phyloP scores from a whole-genome alignment of 2,797 vertebrate genomes.

The Sebastes oblongus region DNA sequence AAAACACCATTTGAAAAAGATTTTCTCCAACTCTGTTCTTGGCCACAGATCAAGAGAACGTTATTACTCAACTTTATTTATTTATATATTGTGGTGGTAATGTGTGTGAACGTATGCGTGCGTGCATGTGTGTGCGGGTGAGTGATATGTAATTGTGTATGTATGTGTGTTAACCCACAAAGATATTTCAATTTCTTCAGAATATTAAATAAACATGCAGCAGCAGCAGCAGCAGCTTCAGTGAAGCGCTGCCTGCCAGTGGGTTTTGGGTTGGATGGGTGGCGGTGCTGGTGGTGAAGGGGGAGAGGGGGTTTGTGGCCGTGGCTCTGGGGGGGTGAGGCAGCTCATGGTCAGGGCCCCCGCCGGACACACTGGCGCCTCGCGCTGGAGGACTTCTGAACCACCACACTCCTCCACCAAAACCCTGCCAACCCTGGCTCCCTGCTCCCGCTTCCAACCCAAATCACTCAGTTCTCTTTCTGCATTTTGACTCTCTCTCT shows the following conservation, averaged over 20 bases:
- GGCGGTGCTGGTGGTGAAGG: slow-evolving; percentile 77
- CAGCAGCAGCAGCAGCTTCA: slow-evolving; percentile 81
- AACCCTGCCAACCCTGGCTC: slow-evolving; percentile 85
- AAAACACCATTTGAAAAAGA: slow-evolving; percentile 82
- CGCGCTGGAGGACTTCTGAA: slow-evolving; percentile 91
- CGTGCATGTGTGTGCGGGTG: slow-evolving; percentile 49
- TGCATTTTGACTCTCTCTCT: slow-evolving; percentile 56
- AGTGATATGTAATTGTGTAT: slow-evolving; percentile 71
- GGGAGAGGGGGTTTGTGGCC: slow-evolving; percentile 79
- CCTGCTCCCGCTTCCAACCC: slow-evolving; percentile 74
- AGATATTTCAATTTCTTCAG: slow-evolving; percentile 90
- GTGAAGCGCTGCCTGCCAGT: slow-evolving; percentile 82
- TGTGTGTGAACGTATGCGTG: slow-evolving; percentile 64
- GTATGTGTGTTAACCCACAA: slow-evolving; percentile 83
- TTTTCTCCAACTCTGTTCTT: slow-evolving; percentile 77
- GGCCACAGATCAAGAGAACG: slow-evolving; percentile 81
- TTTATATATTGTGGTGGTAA: slow-evolving; percentile 81
- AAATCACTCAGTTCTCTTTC: slow-evolving; percentile 77
- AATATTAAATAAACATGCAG: slow-evolving; percentile 91
- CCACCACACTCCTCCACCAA: slow-evolving; percentile 89
- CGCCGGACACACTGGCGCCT: slow-evolving; percentile 91
- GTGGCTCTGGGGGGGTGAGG: slow-evolving; percentile 84
- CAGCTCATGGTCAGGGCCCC: slow-evolving; percentile 87
- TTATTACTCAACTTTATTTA: slow-evolving; percentile 83
- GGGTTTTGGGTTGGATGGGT: slow-evolving; percentile 84